A percentile compares a stretch with the other conserved stretches of the same genome.
phyloP scores from a whole-genome alignment of 2,888 invertebrate genomes.

The Stenurella melanura region DNA sequence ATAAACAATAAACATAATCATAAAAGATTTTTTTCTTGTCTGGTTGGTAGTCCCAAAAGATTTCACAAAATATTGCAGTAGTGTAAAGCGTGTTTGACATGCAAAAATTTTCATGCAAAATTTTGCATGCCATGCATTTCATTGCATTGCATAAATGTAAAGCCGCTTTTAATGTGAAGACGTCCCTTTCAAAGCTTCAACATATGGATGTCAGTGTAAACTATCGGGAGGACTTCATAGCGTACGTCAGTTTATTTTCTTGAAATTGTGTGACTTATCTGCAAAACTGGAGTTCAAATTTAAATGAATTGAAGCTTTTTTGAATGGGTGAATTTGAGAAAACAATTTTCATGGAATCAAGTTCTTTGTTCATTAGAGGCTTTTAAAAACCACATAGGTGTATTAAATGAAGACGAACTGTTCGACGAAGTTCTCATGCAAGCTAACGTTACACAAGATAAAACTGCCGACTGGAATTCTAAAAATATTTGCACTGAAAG shows the following conservation, averaged over 20 bases:
- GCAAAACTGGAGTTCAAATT: constrained; percentile 28
- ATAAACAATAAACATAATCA: too few relatives aligned
- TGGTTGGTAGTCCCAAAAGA: too few relatives aligned
- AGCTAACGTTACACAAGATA: background rate
- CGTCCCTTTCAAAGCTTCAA: constrained; percentile 33
- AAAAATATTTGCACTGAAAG: constrained; percentile 1
- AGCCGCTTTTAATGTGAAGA: constrained; percentile 41
- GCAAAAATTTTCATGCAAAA: too few relatives aligned
- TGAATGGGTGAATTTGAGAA: constrained; percentile 36
- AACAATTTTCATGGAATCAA: background rate
- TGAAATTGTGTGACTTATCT: constrained; percentile 28
- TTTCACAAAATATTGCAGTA: too few relatives aligned
- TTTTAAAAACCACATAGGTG: constrained; percentile 1
- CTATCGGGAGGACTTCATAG: constrained; percentile 31
- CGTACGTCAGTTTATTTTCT: constrained; percentile 27
- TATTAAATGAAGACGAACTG: constrained; percentile 8
- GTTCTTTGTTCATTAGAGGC: background rate
- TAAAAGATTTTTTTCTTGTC: too few relatives aligned
- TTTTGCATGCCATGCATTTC: too few relatives aligned
- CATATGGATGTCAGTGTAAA: constrained; percentile 32
- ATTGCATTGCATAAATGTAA: too few relatives aligned
- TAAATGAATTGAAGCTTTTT: constrained; percentile 29
- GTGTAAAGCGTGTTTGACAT: too few relatives aligned
- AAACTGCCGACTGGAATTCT: constrained; percentile 8
- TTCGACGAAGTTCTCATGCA: background rate